A percentile compares a stretch with the other conserved stretches of the same genome.
Conservation (phyloP, 2,888 invertebrate species). For the Limnephilus marmoratus region DNA sequence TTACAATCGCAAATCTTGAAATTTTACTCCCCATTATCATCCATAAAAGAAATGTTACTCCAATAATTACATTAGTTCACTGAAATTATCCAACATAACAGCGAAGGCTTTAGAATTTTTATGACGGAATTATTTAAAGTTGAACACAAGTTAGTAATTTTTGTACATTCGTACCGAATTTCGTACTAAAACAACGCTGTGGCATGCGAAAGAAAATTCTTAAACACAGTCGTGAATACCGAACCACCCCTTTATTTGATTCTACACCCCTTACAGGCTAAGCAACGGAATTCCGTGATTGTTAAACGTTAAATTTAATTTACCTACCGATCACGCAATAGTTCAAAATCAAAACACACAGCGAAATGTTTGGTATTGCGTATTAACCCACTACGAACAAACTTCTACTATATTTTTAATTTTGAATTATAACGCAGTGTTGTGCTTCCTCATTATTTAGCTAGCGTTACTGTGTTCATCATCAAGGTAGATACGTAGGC, state of each 20-base stretch:
- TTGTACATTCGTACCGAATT: constrained; percentile 5
- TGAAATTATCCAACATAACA: constrained; percentile 40
- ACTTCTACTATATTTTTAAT: neutral
- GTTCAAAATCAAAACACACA: neutral
- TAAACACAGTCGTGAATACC: neutral
- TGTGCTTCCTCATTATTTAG: no score
- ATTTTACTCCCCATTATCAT: neutral
- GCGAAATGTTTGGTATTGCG: neutral
- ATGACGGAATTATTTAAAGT: constrained; percentile 39
- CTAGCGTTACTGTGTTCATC: no score
- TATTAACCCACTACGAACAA: neutral
- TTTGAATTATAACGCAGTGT: no score
- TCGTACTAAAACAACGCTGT: constrained; percentile 11
- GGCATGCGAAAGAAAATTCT: constrained; percentile 32
- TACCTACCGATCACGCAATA: constrained; percentile 29
- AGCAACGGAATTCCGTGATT: constrained; percentile 38
- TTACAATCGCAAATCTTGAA: neutral
- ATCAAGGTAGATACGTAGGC: no score
- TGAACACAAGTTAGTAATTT: constrained; percentile 39
- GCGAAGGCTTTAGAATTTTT: constrained; percentile 16
- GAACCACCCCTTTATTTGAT: neutral
- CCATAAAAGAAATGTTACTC: constrained; percentile 34
- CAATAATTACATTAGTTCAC: constrained; percentile 19
- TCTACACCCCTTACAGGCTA: neutral
- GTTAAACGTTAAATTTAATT: constrained; percentile 44